phyloP scores from a whole-genome alignment of 2,113 vertebrate species.

The Notiomystis cincta region DNA sequence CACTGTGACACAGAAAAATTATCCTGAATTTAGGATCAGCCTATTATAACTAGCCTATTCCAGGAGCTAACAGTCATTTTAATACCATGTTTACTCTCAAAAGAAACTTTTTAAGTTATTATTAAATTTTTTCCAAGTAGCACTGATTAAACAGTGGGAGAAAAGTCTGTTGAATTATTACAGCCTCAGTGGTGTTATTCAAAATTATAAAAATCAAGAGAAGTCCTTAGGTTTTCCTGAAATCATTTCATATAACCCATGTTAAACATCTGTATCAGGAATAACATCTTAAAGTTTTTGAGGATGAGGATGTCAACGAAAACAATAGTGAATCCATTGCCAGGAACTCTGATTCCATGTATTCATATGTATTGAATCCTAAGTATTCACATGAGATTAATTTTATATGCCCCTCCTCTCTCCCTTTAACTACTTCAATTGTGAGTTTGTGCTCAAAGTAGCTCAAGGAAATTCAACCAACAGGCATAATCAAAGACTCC shows the following conservation, averaged over 20 bases:
- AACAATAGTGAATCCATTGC: conserved; percentile 50
- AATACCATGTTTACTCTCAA: not conserved
- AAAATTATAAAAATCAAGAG: conserved; percentile 1
- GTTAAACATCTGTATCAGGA: conserved; percentile 24
- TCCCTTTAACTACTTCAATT: not conserved
- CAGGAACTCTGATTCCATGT: conserved; percentile 35
- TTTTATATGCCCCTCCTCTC: not conserved
- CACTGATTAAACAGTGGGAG: not conserved
- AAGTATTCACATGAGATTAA: conserved; percentile 50
- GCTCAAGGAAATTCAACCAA: not conserved
- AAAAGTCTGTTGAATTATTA: not conserved
- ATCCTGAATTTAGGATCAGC: not conserved
- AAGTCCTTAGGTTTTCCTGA: not conserved
- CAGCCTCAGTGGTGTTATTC: not conserved
- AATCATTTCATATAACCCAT: not conserved
- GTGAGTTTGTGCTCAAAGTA: not conserved
- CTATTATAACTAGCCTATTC: not conserved
- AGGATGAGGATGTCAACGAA: conserved; percentile 36
- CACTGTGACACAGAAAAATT: not conserved
- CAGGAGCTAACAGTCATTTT: not conserved
- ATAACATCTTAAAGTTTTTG: conserved; percentile 13
- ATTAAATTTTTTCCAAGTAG: not conserved
- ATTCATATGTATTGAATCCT: conserved; percentile 9
- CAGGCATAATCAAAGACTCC: not conserved
- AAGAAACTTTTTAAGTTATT: not conserved